Percentiles rank a stretch among this genome's conserved stretches.
These are phyloP conservation scores for Corynorhinus townsendii DNA, from an alignment of 2,113 vertebrate species.

Conservation along the genomic window DNA sequence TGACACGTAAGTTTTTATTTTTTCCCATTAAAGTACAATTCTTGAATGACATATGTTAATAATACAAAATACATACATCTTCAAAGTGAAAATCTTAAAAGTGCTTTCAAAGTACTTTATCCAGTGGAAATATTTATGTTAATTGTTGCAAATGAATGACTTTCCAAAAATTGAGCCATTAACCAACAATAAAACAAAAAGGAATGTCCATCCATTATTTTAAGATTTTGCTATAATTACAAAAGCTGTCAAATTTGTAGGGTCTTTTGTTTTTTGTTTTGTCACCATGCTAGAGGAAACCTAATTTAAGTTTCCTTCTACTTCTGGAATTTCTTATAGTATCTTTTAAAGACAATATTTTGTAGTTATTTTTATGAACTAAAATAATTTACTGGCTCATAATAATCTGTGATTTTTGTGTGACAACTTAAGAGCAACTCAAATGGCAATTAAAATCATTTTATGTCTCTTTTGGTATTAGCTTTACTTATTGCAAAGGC, in stretches of 20 bases:
- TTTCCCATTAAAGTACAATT: not conserved
- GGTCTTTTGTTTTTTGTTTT: not conserved
- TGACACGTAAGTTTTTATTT: conserved; percentile 88
- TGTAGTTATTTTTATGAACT: not conserved
- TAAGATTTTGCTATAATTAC: not conserved
- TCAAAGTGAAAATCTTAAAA: not conserved
- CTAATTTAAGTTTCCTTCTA: not conserved
- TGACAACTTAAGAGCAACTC: conserved; percentile 5
- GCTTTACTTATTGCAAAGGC: conserved; percentile 53
- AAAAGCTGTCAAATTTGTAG: not conserved
- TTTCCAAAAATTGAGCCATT: not conserved
- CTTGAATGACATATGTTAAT: not conserved
- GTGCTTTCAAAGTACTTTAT: not conserved
- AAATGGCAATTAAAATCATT: conserved; percentile 22
- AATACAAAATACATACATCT: not conserved
- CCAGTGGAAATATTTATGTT: not conserved
- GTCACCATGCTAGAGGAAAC: not conserved
- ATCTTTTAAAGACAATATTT: not conserved
- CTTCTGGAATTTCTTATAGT: not conserved
- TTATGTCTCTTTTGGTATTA: conserved; percentile 66
- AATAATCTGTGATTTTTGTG: not conserved
- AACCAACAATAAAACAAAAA: not conserved
- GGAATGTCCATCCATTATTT: not conserved
- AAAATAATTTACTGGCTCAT: not conserved
- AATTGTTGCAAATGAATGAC: not conserved